A percentile compares a stretch with the other conserved stretches of the same genome.
These are phyloP conservation scores for Meteorus colon DNA, from an alignment of 2,888 invertebrate genomes.

Conservation along the genomic window DNA sequence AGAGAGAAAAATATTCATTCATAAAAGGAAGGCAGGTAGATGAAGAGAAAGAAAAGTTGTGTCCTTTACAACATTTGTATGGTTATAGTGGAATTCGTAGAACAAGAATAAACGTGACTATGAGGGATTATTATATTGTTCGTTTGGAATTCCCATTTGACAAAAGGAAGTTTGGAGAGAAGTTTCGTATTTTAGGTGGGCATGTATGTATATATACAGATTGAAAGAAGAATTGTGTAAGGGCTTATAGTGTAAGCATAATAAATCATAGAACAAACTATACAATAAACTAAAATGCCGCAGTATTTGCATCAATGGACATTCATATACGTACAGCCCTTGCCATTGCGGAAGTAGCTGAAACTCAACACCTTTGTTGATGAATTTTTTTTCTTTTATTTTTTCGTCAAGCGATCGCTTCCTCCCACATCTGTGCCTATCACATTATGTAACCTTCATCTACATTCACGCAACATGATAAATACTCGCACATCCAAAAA, in stretches of 20 bases:
- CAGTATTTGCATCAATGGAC: slow-evolving; percentile 34
- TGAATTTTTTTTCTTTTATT: slow-evolving; percentile 32
- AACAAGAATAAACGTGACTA: not conserved
- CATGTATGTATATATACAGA: not conserved
- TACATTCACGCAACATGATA: not conserved
- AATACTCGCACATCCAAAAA: too few relatives aligned
- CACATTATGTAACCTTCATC: slow-evolving; percentile 19
- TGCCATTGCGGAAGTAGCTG: slow-evolving; percentile 60
- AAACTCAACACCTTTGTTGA: slow-evolving; percentile 60
- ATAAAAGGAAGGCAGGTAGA: slow-evolving; percentile 14
- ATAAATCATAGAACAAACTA: slow-evolving; percentile 46
- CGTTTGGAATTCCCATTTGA: not conserved
- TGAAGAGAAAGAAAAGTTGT: slow-evolving; percentile 14
- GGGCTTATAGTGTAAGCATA: slow-evolving; percentile 11
- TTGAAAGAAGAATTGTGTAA: not conserved
- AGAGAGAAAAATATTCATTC: too few relatives aligned
- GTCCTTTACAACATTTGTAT: not conserved
- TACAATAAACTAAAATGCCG: slow-evolving; percentile 20
- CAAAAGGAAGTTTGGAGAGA: not conserved
- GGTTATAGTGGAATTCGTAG: not conserved
- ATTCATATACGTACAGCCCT: slow-evolving; percentile 15
- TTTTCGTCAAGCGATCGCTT: slow-evolving; percentile 47
- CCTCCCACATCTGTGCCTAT: slow-evolving; percentile 42
- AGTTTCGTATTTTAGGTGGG: slow-evolving; percentile 24
- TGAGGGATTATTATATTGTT: slow-evolving; percentile 2